Evolutionary conservation across 1,140 invertebrate species (phyloP).

Genomic region (Atta texana): DNA sequence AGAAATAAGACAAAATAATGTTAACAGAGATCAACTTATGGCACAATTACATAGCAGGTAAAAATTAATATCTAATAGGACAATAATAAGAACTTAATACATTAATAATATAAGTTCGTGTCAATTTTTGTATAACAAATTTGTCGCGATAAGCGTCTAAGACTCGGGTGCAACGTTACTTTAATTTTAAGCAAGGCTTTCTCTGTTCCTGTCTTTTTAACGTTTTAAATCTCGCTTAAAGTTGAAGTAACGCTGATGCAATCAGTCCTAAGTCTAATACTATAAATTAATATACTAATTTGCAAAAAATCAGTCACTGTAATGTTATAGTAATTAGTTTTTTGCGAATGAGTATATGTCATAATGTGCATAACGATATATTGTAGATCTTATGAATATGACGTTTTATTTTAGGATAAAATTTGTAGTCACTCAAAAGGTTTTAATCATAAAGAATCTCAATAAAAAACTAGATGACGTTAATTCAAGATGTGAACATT

Average conservation of each 20-base stretch:
- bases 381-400: conserved; percentile 63
- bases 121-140: too few relatives aligned
- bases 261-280: background rate
- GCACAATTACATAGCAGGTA: conserved; percentile 83
- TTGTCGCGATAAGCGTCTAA: too few relatives aligned
- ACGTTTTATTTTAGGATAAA: conserved; percentile 89
- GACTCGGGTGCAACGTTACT: too few relatives aligned
- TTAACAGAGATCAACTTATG: conserved; percentile 79
- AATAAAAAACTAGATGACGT: conserved; percentile 89
- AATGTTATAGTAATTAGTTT: too few relatives aligned
- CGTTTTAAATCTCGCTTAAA: too few relatives aligned
- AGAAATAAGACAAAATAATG: conserved; percentile 79
- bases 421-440: conserved; percentile 91
- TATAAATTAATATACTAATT: background rate
- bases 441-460: conserved; percentile 90
- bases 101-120: background rate
- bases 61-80: background rate
- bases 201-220: too few relatives aligned
- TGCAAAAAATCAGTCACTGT: too few relatives aligned
- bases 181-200: too few relatives aligned
- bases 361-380: background rate
- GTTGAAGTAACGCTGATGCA: too few relatives aligned
- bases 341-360: background rate
- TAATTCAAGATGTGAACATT: conserved; percentile 90
- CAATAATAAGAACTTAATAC: background rate